phyloP scores from a whole-genome alignment of 2,888 invertebrate species.

The Apotomis betuletana region DNA sequence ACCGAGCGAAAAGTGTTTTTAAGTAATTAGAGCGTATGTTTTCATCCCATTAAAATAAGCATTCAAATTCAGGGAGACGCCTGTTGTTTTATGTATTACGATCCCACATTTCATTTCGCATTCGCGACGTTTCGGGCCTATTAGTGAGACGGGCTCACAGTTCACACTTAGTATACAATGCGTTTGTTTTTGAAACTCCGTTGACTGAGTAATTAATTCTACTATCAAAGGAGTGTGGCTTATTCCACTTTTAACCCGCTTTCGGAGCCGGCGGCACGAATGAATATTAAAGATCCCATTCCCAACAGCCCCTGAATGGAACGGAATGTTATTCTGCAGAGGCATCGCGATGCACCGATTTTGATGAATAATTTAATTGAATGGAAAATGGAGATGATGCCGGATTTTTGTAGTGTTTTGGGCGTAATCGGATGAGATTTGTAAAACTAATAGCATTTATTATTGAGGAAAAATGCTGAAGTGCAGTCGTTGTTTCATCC shows the following conservation, averaged over 20 bases:
- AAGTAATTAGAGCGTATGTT: constrained; percentile 11
- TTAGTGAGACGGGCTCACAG: constrained; percentile 5
- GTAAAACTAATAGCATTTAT: too few species aligned
- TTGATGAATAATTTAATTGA: neutral
- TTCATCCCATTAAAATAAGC: constrained; percentile 6
- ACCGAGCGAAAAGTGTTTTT: constrained; percentile 2
- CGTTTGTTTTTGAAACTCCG: constrained; percentile 19
- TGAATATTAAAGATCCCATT: constrained; percentile 22
- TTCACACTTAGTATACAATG: constrained; percentile 9
- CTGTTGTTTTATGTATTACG: constrained; percentile 22
- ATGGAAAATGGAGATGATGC: neutral
- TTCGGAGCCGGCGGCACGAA: constrained; percentile 5
- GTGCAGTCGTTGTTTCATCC: too few species aligned
- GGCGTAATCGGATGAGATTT: too few species aligned
- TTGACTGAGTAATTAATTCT: constrained; percentile 32
- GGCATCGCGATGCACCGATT: neutral
- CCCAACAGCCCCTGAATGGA: constrained; percentile 12
- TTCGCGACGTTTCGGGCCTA: constrained; percentile 17
- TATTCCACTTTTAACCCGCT: constrained; percentile 20
- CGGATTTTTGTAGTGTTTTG: neutral
- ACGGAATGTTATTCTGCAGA: constrained; percentile 3
- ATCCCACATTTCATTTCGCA: constrained; percentile 23
- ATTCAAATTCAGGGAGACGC: constrained; percentile 11
- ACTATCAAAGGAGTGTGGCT: constrained; percentile 29
- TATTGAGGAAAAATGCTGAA: too few species aligned